A percentile compares a stretch with the other conserved stretches of the same genome.
These are phyloP conservation scores for Bradysia coprophila DNA, from an alignment of 1,140 invertebrate genomes.

Conservation along the genomic window DNA sequence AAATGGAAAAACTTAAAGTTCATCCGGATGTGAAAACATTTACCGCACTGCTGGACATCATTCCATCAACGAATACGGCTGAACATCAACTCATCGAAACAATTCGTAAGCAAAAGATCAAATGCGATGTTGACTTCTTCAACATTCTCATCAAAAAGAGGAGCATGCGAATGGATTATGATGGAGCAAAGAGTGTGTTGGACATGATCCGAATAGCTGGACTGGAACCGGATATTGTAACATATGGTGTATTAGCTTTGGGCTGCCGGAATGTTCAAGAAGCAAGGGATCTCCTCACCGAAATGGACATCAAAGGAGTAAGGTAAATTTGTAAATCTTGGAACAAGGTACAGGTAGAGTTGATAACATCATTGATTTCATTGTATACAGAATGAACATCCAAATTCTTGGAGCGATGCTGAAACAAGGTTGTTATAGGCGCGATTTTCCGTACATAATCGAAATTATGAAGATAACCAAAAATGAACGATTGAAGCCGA, in stretches of 20 bases:
- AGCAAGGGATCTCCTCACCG: slow-evolving; percentile 38
- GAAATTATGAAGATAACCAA: slow-evolving; percentile 44
- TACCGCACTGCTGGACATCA: slow-evolving; percentile 49
- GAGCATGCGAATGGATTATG: slow-evolving; percentile 40
- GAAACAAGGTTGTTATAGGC: slow-evolving; percentile 30
- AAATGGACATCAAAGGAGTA: slow-evolving; percentile 45
- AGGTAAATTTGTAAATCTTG: no score
- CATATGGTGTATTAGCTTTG: slow-evolving; percentile 70
- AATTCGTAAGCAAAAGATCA: slow-evolving; percentile 35
- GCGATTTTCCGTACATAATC: slow-evolving; percentile 42
- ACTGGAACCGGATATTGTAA: slow-evolving; percentile 53
- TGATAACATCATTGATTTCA: slow-evolving; percentile 3
- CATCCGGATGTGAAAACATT: slow-evolving; percentile 62
- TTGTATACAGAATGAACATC: slow-evolving; percentile 38
- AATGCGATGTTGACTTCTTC: slow-evolving; percentile 61
- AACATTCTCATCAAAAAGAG: slow-evolving; percentile 74
- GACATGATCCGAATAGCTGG: slow-evolving; percentile 35
- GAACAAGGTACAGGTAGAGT: slow-evolving; percentile 1
- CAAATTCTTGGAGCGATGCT: slow-evolving; percentile 52
- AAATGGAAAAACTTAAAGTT: slow-evolving; percentile 46
- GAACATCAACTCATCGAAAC: slow-evolving; percentile 44
- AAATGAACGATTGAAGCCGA: slow-evolving; percentile 35
- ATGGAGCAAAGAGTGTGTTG: slow-evolving; percentile 47
- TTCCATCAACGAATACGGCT: slow-evolving; percentile 39
- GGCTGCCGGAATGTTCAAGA: slow-evolving; percentile 41